phyloP scores from a whole-genome alignment of 1,140 invertebrate genomes.

The Sitobion miscanthi region DNA sequence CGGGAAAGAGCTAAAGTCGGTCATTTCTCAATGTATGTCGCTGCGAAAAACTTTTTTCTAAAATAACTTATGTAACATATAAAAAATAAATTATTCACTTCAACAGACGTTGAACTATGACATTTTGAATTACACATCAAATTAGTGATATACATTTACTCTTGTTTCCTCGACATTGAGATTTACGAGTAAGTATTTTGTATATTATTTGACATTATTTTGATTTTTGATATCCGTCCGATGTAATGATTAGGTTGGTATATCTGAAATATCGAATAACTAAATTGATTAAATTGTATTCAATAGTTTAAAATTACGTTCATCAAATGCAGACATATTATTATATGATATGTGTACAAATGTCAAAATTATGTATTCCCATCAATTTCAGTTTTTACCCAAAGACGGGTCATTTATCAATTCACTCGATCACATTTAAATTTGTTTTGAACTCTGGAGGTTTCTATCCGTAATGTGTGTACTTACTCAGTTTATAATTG shows the following conservation, averaged over 20 bases:
- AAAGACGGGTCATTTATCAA: neutral
- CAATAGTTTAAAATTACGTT: neutral
- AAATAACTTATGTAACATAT: neutral
- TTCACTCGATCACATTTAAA: neutral
- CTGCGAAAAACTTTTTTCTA: neutral
- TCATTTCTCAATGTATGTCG: neutral
- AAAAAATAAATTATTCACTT: constrained; percentile 2
- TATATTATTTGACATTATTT: neutral
- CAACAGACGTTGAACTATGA: neutral
- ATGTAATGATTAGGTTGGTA: neutral
- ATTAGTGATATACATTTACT: neutral
- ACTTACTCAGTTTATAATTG: neutral
- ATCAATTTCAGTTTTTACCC: neutral
- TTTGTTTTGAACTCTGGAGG: neutral
- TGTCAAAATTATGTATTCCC: neutral
- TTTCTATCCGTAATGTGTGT: neutral
- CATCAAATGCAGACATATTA: neutral
- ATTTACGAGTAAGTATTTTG: neutral
- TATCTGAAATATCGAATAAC: neutral
- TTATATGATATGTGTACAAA: neutral
- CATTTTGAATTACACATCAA: neutral
- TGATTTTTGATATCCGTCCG: neutral
- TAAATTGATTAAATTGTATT: neutral
- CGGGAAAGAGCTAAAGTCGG: neutral
- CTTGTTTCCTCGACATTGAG: neutral